A percentile compares a stretch with the other conserved stretches of the same genome.
phyloP scores from a whole-genome alignment of 2,888 invertebrate genomes.

The Drosophila maculinotata region DNA sequence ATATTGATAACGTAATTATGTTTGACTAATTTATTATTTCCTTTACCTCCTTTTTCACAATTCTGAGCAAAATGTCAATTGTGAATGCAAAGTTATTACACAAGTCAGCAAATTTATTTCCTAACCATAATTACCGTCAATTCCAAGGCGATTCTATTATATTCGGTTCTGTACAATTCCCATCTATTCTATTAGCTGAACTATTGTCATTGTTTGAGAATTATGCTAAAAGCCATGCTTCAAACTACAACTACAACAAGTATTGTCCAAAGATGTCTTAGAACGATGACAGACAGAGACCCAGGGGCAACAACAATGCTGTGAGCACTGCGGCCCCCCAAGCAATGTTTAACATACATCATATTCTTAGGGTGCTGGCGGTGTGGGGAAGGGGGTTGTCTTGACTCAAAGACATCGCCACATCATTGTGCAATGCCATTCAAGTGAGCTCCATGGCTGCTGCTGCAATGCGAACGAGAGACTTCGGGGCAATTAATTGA shows the following conservation, averaged over 20 bases:
- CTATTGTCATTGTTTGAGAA: constrained; percentile 72
- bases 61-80: constrained; percentile 7
- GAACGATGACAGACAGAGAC: constrained; percentile 3
- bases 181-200: constrained; percentile 40
- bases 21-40: neutral
- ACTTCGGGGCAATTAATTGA: constrained; percentile 72
- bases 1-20: too few species aligned
- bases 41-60: constrained; percentile 1
- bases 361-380: constrained; percentile 12
- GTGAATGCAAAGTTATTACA: constrained; percentile 25
- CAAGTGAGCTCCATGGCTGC: constrained; percentile 28
- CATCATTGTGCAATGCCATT: constrained; percentile 62
- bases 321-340: constrained; percentile 35
- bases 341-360: constrained; percentile 41
- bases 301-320: constrained; percentile 54
- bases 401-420: constrained; percentile 28
- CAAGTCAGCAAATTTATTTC: constrained; percentile 40
- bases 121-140: constrained; percentile 47
- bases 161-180: constrained; percentile 22
- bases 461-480: constrained; percentile 39
- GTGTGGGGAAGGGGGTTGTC: neutral
- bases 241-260: constrained; percentile 34
- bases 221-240: constrained; percentile 60
- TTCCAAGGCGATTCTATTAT: constrained; percentile 21
- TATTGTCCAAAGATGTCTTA: constrained; percentile 49